Conservation (phyloP, 2,888 invertebrate species). For the Dexiosoma caninum region DNA sequence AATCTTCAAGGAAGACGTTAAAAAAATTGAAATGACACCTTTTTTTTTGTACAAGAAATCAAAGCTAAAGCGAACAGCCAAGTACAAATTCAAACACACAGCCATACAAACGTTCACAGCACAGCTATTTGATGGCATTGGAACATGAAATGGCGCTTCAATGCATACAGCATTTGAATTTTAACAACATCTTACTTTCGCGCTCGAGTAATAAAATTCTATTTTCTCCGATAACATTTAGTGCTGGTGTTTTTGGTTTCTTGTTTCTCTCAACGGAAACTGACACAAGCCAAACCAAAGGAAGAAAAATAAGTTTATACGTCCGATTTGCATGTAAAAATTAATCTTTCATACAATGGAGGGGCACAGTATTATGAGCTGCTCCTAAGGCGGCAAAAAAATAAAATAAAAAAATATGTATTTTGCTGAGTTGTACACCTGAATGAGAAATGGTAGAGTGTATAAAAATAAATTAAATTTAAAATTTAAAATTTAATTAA, state of each 20-base stretch:
- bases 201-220: conserved; percentile 59
- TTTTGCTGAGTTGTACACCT: too few relatives aligned
- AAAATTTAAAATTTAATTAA: too few relatives aligned
- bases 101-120: too few relatives aligned
- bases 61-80: neutral
- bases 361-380: neutral
- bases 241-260: neutral
- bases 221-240: conserved; percentile 57
- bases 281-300: conserved; percentile 14
- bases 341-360: conserved; percentile 10
- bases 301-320: conserved; percentile 34
- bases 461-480: too few relatives aligned
- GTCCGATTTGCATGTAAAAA: conserved; percentile 9
- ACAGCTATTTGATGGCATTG: conserved; percentile 5
- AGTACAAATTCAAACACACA: neutral
- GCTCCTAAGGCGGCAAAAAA: too few relatives aligned
- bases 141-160: conserved; percentile 31
- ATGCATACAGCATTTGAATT: conserved; percentile 53
- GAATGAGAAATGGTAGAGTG: too few relatives aligned
- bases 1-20: conserved; percentile 35
- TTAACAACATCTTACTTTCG: conserved; percentile 52
- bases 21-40: neutral
- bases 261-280: conserved; percentile 10
- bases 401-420: too few relatives aligned
- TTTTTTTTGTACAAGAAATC: conserved; percentile 4